Evolutionary conservation across 1,140 invertebrate species (phyloP).

Genomic region (Metopolophium dirhodum): DNA sequence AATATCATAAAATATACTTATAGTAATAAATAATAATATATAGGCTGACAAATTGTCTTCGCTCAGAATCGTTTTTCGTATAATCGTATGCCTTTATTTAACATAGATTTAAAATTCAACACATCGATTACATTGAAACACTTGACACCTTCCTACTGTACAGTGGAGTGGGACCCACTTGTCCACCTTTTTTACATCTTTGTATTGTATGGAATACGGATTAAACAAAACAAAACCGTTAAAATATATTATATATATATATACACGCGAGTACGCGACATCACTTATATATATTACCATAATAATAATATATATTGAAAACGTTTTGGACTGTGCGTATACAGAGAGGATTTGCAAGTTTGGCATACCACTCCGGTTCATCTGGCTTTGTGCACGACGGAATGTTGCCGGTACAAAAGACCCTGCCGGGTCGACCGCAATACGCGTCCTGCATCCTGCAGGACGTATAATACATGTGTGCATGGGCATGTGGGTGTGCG

Average conservation of each 20-base stretch:
- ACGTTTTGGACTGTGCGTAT: background rate
- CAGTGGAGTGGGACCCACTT: no score
- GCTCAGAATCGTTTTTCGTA: no score
- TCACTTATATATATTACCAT: background rate
- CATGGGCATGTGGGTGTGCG: background rate
- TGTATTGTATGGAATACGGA: background rate
- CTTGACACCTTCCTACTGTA: no score
- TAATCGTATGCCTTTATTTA: no score
- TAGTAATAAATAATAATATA: no score
- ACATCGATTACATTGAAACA: no score
- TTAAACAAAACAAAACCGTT: background rate
- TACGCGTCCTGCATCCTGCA: background rate
- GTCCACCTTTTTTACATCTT: no score
- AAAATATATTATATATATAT: background rate
- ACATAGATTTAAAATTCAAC: no score
- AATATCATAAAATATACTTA: no score
- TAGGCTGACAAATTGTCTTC: no score
- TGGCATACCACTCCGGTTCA: constrained; percentile 29
- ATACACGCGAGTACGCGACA: background rate
- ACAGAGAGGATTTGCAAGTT: constrained; percentile 13
- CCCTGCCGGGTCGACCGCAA: constrained; percentile 32
- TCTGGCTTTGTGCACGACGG: background rate
- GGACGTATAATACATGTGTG: background rate
- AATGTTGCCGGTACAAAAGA: constrained; percentile 15
- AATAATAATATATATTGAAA: constrained; percentile 21